Evolutionary conservation across 1,140 invertebrate genomes (phyloP).

Genomic region (Zaprionus tsacasi): DNA sequence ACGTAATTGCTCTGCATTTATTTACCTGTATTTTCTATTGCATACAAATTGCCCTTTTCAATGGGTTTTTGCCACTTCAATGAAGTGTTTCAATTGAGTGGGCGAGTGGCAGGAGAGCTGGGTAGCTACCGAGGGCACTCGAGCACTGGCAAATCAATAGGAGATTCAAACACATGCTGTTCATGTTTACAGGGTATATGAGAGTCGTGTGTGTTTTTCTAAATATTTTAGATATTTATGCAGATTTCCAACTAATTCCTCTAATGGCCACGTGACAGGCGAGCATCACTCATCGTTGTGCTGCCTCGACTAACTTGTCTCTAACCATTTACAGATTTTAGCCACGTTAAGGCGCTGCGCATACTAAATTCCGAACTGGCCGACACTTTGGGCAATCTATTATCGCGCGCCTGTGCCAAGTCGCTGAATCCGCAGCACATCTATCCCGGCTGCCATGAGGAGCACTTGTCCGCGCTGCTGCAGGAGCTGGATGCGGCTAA

Average conservation of each 20-base stretch:
- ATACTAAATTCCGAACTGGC: slow-evolving; percentile 96
- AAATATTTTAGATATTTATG: background rate
- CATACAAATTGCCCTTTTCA: slow-evolving; percentile 18
- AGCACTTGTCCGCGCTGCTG: slow-evolving; percentile 84
- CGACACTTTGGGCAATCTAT: slow-evolving; percentile 96
- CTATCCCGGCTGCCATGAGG: slow-evolving; percentile 87
- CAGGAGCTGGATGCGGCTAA: slow-evolving; percentile 85
- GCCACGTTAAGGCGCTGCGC: slow-evolving; percentile 89
- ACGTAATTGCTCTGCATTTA: slow-evolving; percentile 35
- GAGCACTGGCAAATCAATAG: background rate
- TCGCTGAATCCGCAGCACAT: slow-evolving; percentile 91
- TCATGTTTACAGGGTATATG: background rate
- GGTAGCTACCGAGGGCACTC: too few species aligned
- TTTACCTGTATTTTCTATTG: slow-evolving; percentile 22
- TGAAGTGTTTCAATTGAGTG: slow-evolving; percentile 4
- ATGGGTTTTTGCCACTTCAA: background rate
- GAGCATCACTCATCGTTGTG: slow-evolving; percentile 30
- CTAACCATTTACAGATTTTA: slow-evolving; percentile 90
- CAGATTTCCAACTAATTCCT: background rate
- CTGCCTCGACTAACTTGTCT: background rate
- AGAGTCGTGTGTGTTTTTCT: background rate
- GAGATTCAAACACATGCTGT: too few species aligned
- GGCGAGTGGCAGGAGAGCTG: background rate
- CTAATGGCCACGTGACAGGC: slow-evolving; percentile 18
- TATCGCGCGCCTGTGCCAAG: slow-evolving; percentile 91